Base-by-base conservation (phyloP, 2,113 vertebrate genomes). In the Cinclus cinclus region DNA sequence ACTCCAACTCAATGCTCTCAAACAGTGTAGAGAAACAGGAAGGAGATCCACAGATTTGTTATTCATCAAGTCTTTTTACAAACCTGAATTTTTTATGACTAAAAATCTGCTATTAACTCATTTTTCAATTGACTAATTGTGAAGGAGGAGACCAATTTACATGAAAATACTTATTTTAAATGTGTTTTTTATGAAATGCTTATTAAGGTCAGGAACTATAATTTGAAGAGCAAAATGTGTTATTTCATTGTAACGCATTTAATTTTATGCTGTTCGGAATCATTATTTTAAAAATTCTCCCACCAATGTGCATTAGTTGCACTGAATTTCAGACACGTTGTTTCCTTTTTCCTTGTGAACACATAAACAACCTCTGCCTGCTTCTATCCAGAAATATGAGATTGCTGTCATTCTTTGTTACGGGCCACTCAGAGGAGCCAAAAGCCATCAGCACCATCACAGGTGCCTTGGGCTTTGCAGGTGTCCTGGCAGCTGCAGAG, bases 41-140 rank as follows among this genome's bases (percentile, higher is more conserved):
- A 59, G 8, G 9, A 33, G 27, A 85, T 87, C 18, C 20, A 27
- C 24, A 80, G 28, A 73, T 87, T 83, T 71, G 35, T 89, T 75
- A 88, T 83, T 94, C 31, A 50, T 83, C 59, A 86, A 80, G n/a
- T 60, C 56, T 44, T 90, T 67, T 82, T 85, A 75, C 21, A 80
- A 82, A 80, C 58, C 68, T 44, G 19, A 73, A 12, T 74, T 42
- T 81, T 75, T 60, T 77, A 62, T 53, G 2, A 84, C 70, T 83
- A 67, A 91, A 83, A 94, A 87, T 91, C n/a, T 63, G n/a, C 63
- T 64, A 69, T 47, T 86, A 69, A 74, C 7, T 83, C 46, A 58
- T 84, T 94, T 96, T 94, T 90, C 41, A 88, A n/a, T 75, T 90
- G 70, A 68, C 44, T 71, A 52, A 82, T 87, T 90, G 75, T 88